Evolutionary conservation across 2,113 vertebrate species (phyloP).

Genomic region (Charina bottae): DNA sequence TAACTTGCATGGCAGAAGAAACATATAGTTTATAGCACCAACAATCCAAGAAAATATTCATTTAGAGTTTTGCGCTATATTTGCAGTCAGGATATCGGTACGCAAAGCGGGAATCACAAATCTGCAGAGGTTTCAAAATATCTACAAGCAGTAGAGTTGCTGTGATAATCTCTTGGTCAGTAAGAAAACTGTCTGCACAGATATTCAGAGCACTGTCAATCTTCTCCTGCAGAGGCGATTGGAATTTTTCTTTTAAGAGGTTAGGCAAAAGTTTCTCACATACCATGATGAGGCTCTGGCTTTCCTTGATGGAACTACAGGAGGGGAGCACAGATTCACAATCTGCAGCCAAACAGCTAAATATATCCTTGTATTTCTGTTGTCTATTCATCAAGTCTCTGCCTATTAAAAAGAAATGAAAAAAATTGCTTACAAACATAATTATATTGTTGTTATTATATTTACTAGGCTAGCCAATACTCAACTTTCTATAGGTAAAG

Average conservation of each 20-base stretch:
- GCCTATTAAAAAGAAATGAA: slow-evolving; percentile 65
- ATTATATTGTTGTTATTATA: neutral
- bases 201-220: slow-evolving; percentile 64
- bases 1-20: fast-evolving
- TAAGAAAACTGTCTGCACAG: slow-evolving; percentile 51
- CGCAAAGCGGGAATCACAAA: slow-evolving; percentile 77
- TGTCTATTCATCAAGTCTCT: slow-evolving; percentile 42
- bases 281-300: slow-evolving; percentile 76
- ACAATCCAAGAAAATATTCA: fast-evolving
- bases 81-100: slow-evolving; percentile 88
- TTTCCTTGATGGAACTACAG: slow-evolving; percentile 71
- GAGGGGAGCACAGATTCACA: slow-evolving; percentile 68
- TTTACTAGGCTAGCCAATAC: neutral
- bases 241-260: slow-evolving; percentile 72
- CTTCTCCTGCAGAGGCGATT: slow-evolving; percentile 57
- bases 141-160: slow-evolving; percentile 64
- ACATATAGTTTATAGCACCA: neutral
- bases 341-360: slow-evolving; percentile 79
- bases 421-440: neutral
- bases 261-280: slow-evolving; percentile 76
- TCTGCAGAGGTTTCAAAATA: slow-evolving; percentile 74
- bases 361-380: slow-evolving; percentile 74
- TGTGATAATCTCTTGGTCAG: slow-evolving; percentile 21
- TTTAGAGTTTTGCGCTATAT: slow-evolving; percentile 73
- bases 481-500: too few relatives aligned